phyloP scores from a whole-genome alignment of 2,797 vertebrate species.

The Acridotheres tristis region DNA sequence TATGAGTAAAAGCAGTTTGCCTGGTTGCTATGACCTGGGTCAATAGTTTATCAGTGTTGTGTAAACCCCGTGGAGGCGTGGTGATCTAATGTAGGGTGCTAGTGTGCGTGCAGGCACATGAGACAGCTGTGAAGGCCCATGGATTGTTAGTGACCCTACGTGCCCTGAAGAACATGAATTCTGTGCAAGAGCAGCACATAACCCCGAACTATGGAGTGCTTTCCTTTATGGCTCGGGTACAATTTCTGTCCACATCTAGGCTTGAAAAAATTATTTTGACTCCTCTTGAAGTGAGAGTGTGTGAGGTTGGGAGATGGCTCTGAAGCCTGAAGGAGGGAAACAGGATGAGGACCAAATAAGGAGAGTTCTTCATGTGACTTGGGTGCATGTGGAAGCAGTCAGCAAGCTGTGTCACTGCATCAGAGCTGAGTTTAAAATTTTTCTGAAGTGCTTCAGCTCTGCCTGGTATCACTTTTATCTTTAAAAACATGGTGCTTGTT shows the following conservation, averaged over 20 bases:
- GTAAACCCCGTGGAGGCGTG: not conserved
- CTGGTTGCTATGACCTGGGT: not conserved
- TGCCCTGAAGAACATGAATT: not conserved
- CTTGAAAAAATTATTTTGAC: not conserved
- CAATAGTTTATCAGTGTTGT: not conserved
- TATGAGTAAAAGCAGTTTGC: not conserved
- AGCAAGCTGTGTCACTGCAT: not conserved
- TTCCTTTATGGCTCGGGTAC: not conserved
- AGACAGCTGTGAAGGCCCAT: not conserved
- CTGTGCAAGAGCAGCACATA: not conserved
- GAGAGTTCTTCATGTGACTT: not conserved
- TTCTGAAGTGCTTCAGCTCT: not conserved
- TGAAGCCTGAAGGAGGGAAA: not conserved
- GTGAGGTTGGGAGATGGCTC: not conserved
- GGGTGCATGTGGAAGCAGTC: not conserved
- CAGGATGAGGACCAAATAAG: not conserved
- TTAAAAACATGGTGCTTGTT: not conserved
- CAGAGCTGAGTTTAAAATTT: not conserved
- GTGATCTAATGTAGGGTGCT: not conserved
- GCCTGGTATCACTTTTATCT: not conserved
- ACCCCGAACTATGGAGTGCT: not conserved
- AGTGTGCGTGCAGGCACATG: not conserved
- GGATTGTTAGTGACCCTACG: fast-evolving
- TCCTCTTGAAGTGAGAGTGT: not conserved
- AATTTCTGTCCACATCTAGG: not conserved